These are phyloP conservation scores for Crenichthys baileyi DNA, from an alignment of 2,797 vertebrate species.

Conservation along the genomic window DNA sequence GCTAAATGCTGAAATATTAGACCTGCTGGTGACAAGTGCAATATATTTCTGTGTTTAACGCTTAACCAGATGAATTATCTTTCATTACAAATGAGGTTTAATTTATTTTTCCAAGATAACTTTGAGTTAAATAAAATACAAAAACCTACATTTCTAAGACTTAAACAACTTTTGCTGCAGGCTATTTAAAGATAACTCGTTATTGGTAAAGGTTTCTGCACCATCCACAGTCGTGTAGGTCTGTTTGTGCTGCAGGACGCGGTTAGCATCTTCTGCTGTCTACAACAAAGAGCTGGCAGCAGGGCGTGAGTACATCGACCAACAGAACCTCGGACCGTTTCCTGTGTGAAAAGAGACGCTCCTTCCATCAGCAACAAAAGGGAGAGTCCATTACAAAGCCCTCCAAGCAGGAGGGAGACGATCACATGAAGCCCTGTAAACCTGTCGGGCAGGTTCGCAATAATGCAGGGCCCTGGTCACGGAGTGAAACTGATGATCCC, in stretches of 20 bases:
- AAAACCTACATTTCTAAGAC: neutral
- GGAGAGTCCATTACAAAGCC: slow-evolving; percentile 29
- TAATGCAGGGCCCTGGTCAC: slow-evolving; percentile 18
- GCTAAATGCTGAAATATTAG: neutral
- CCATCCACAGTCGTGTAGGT: neutral
- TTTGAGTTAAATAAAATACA: neutral
- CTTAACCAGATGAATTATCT: neutral
- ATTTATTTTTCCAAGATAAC: neutral
- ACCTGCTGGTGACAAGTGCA: neutral
- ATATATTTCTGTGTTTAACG: neutral
- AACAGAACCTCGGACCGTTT: slow-evolving; percentile 35
- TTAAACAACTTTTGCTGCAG: neutral
- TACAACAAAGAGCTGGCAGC: slow-evolving; percentile 41
- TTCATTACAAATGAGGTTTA: neutral
- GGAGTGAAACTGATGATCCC: slow-evolving; percentile 21
- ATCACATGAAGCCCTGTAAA: slow-evolving; percentile 48
- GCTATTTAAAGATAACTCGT: neutral
- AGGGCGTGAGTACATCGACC: slow-evolving; percentile 15
- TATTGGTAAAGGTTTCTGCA: neutral
- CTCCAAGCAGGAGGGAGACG: slow-evolving; percentile 6
- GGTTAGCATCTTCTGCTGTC: slow-evolving; percentile 26
- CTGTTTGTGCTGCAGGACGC: neutral
- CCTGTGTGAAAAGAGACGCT: slow-evolving; percentile 29
- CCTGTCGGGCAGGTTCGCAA: slow-evolving; percentile 50
- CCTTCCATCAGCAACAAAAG: slow-evolving; percentile 44